A percentile compares a stretch with the other conserved stretches of the same genome.
Conservation (phyloP, 92 coral and sea anemone genomes). For the Metridium senile region DNA sequence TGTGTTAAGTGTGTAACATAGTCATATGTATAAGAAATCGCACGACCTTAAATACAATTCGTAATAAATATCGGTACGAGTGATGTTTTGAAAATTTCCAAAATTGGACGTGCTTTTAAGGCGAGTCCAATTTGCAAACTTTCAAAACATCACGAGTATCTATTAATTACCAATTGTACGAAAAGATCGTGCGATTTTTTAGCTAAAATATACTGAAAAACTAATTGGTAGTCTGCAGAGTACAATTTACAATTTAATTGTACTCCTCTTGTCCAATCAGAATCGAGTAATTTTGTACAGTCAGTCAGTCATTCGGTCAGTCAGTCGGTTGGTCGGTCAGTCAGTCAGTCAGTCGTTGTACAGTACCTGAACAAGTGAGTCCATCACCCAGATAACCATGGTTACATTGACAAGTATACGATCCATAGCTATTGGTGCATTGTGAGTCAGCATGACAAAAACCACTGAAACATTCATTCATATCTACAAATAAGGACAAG, state of each 20-base stretch:
- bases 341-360: background rate
- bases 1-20: background rate
- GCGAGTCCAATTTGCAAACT: too few relatives aligned
- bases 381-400: constrained; percentile 1
- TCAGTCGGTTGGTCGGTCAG: background rate
- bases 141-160: too few relatives aligned
- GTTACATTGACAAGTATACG: background rate
- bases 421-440: constrained; percentile 7
- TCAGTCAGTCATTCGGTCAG: background rate
- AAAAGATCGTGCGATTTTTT: too few relatives aligned
- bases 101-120: too few relatives aligned
- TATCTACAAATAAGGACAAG: background rate
- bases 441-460: constrained; percentile 6
- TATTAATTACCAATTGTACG: too few relatives aligned
- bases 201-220: too few relatives aligned
- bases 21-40: background rate
- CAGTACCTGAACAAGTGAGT: background rate
- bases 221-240: too few relatives aligned
- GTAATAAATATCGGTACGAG: too few relatives aligned
- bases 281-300: background rate
- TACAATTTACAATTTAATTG: too few relatives aligned
- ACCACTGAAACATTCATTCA: background rate
- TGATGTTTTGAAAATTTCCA: too few relatives aligned
- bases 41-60: too few relatives aligned
- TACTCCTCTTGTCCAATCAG: too few relatives aligned